Base-by-base conservation (phyloP, 2,113 vertebrate genomes). In the Donacobius atricapilla region DNA sequence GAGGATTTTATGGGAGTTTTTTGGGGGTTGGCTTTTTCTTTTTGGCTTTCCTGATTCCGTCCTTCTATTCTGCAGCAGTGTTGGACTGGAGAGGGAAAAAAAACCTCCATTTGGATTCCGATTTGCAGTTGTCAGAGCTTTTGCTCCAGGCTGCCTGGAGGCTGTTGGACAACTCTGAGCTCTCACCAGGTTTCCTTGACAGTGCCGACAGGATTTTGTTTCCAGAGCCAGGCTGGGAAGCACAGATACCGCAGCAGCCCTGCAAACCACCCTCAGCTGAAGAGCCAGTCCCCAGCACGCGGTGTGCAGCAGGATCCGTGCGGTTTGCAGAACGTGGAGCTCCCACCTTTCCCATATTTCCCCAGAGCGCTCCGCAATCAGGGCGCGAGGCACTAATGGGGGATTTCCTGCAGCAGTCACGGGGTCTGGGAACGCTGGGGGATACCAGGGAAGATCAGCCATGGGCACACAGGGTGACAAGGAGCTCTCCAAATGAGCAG, bases 71-170 rank as follows among this genome's bases (percentile, higher is more conserved):
- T 44, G 54, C 53, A 86, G 33, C 45, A 44, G 7, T 2, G 15
- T 12, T 66, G 31, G 58, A 39, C 30, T 79, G 63, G 75, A 85
- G 56, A 50, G n/a, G 54, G 1, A 27, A 7, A 54, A 54, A 40
- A 44, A 33, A 18, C 11, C 30, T 64, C 53, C 14, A 15, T 69
- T 89, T 85, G 42, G 50, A 76, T 90, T 72, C 23, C 1, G 64
- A 42, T 90, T 92, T 84, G 64, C 80, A 84, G 83, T 77, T 83
- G 83, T 92, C 94, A 66, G 79, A 93, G 83, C 83, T 86, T 83
- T 93, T 84, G 83, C 95, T 94, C 51, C 91, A 82, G 95, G 95
- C 96, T 94, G 80, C 94, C 95, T 89, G 72, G 63, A 94, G 95
- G 93, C 93, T 89, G 91, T 61, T 89, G 93, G 95, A 80, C 80